These are phyloP conservation scores for Drosophila aldrichi DNA, from an alignment of 2,888 invertebrate genomes.

Conservation along the genomic window DNA sequence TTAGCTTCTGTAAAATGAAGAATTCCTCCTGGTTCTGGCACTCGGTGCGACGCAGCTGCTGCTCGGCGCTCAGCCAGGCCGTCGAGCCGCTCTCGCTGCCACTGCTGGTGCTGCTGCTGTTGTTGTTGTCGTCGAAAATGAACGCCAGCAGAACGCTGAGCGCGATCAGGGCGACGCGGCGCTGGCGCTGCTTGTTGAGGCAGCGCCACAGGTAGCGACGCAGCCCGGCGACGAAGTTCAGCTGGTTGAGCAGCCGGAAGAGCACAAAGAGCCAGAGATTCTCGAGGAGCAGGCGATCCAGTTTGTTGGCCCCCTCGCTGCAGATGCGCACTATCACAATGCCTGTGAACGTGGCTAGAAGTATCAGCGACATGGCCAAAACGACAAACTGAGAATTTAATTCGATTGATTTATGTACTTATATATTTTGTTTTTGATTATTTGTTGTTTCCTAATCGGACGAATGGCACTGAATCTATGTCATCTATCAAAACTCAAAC, in stretches of 20 bases:
- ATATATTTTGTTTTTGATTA: background rate
- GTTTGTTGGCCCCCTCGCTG: constrained; percentile 5
- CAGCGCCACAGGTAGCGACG: background rate
- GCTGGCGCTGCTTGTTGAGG: background rate
- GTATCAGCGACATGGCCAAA: constrained; percentile 20
- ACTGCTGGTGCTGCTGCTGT: background rate
- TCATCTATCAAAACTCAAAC: constrained; percentile 2
- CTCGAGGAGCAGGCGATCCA: constrained; percentile 25
- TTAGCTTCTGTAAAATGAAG: background rate
- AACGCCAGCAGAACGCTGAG: constrained; percentile 3
- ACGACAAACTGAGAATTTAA: background rate
- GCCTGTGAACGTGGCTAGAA: constrained; percentile 15
- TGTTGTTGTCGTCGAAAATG: background rate
- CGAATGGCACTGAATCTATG: background rate
- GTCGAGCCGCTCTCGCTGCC: too few relatives aligned
- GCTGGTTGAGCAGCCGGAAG: constrained; percentile 15
- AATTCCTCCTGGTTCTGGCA: constrained; percentile 3
- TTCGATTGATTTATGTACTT: background rate
- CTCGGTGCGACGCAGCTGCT: constrained; percentile 4
- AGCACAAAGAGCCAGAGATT: constrained; percentile 26
- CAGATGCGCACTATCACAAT: constrained; percentile 14
- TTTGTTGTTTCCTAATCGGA: background rate
- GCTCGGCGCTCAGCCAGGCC: constrained; percentile 5
- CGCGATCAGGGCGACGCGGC: background rate
- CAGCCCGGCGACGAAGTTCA: constrained; percentile 5